These are phyloP conservation scores for Aurelia aurita DNA, from an alignment of 30 jellyfish, hydroid and myxozoan species.

Conservation along the genomic window DNA sequence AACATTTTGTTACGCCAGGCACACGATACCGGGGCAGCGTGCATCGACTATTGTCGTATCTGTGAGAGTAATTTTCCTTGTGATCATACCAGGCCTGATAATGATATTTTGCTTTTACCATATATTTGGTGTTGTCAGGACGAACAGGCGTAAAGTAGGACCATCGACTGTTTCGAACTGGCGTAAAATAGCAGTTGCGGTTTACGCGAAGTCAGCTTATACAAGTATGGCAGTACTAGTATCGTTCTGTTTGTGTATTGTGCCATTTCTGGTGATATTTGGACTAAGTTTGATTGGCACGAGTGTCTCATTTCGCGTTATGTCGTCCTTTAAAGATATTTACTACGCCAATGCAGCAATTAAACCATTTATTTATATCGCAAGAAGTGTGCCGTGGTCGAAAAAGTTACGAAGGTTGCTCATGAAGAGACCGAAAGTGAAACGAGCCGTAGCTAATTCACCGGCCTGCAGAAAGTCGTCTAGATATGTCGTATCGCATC, in stretches of 20 bases:
- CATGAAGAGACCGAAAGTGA: constrained; percentile 10
- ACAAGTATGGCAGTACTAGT: constrained; percentile 58
- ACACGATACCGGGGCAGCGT: not conserved
- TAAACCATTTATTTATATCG: constrained; percentile 65
- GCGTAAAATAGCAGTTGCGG: constrained; percentile 82
- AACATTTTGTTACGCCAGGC: constrained; percentile 39
- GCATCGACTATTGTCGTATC: not conserved
- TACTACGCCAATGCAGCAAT: constrained; percentile 46
- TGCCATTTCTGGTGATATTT: constrained; percentile 38
- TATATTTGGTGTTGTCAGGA: constrained; percentile 45
- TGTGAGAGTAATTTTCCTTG: constrained; percentile 12
- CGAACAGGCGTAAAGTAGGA: constrained; percentile 78
- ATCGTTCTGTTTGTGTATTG: constrained; percentile 54
- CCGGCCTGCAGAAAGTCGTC: constrained; percentile 48
- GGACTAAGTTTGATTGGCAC: constrained; percentile 42
- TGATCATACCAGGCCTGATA: constrained; percentile 46
- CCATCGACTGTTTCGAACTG: constrained; percentile 73
- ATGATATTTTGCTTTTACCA: constrained; percentile 54
- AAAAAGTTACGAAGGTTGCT: constrained; percentile 30
- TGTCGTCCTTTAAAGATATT: constrained; percentile 39
- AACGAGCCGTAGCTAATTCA: constrained; percentile 9
- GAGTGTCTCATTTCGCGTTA: constrained; percentile 13
- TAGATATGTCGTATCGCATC: constrained; percentile 17
- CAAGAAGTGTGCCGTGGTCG: constrained; percentile 66
- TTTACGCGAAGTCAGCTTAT: constrained; percentile 73